phyloP scores from a whole-genome alignment of 1,140 invertebrate genomes.

The Lycorma delicatula region DNA sequence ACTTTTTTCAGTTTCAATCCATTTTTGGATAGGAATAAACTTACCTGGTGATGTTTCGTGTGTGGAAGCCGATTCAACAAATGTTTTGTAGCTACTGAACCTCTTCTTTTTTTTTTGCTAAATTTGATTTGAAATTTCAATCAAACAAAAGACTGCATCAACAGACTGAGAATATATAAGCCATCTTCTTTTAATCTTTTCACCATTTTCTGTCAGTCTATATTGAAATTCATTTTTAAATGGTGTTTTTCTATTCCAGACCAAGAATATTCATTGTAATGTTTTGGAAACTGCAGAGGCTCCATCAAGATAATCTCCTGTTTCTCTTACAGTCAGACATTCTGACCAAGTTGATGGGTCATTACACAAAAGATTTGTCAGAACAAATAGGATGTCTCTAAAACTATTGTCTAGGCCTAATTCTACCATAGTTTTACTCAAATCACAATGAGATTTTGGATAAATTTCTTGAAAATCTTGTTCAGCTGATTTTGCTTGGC shows the following conservation, averaged over 20 bases:
- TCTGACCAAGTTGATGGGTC: neutral
- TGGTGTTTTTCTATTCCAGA: conserved; percentile 1
- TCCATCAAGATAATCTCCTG: neutral
- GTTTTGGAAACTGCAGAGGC: neutral
- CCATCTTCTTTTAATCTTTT: conserved; percentile 11
- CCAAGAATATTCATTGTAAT: neutral
- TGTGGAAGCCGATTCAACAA: neutral
- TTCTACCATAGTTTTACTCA: no score
- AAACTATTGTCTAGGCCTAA: no score
- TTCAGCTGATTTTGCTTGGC: no score
- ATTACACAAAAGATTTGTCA: no score
- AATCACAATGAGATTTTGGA: no score
- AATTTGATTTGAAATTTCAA: neutral
- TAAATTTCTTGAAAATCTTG: no score
- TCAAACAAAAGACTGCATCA: conserved; percentile 9
- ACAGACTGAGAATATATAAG: conserved; percentile 9
- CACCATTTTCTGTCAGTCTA: conserved; percentile 7
- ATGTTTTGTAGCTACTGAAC: conserved; percentile 10
- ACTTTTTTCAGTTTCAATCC: conserved; percentile 7
- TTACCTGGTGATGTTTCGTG: conserved; percentile 12
- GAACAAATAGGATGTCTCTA: no score
- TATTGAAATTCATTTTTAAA: conserved; percentile 9
- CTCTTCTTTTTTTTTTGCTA: conserved; percentile 1
- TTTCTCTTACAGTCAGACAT: neutral
- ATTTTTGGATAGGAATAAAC: neutral